Base-by-base conservation (phyloP, 1,140 invertebrate species). In the Pogonomyrmex barbatus region DNA sequence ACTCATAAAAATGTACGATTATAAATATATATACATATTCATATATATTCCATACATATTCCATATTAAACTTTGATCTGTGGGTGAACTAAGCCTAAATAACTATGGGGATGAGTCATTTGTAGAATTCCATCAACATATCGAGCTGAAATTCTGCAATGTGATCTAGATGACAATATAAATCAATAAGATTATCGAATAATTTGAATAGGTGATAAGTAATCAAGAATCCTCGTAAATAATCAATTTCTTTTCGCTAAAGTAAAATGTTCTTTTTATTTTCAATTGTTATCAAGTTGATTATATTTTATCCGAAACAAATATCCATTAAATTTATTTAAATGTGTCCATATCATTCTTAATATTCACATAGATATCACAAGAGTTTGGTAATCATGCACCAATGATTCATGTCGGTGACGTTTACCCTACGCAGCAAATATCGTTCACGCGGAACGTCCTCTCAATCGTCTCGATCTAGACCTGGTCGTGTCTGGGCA, bases 401-500 rank as follows among this genome's bases (percentile, higher is more conserved):
- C 3, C 45, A 52, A 78, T 39, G 60, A 36, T 84, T 56, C n/a
- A 52, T 39, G 24, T 24, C 24, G 60, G 24, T n/a, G 33, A 45
- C 33, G 4, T 39, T 8, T 24, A 70, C 4, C 67, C 14, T 24
- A 77, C 4, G 33, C 30, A 36, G 65, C 1, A 56, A 56, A 56
- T 45, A 71, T 24, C 14, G 45, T 47, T 79, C 4, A n/a, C 24
- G 52, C 56, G 0, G 2, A 52, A 71, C 33, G 50, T 6, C 12
- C 4, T 68, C 17, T 52, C 42, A 45, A 75, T 67, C 78, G 54
- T 17, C 45, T 10, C 56, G 70, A 73, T 84, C 52, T 45, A 71
- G n/a, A 89, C 76, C 70, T 33, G 42, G n/a, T 65, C 45, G 54
- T 76, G 85, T 76, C 87, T 78, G 39, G 47, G 65, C 86, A 86